Evolutionary conservation across 1,140 invertebrate genomes (phyloP), one percentile per base, ranked within the genome.

Genomic region (Anadara kagoshimensis): DNA sequence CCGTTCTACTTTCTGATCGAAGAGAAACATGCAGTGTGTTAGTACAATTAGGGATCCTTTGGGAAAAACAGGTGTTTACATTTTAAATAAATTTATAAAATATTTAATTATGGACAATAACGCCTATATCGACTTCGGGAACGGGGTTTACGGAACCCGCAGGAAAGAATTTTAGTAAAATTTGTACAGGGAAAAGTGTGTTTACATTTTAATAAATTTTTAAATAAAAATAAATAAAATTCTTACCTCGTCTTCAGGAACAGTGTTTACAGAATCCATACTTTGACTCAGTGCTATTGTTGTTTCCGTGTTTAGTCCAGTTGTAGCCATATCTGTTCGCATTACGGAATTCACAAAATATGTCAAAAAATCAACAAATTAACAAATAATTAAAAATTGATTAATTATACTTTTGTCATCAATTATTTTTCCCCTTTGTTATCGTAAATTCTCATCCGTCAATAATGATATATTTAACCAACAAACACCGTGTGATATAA

Each of bases 201-300:
- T 36, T 36, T 36, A 36, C 29, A 36, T 36, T 16, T 44, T 43
- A 61, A 63, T 47, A 3, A 53, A 20, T 10, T 49, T 49, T 49
- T 49, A 18, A 18, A 18, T 18, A 14, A 18, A n/a, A 11, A 49
- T n/a, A 64, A 53, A 64, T 41, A 7, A 11, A 51, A n/a, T n/a
- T 58, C 79, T 76, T 63, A 83, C 81, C 81, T 83, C 81, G 76
- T 83, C 81, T 53, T 83, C 81, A 24, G 79, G 73, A 36, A 72
- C 77, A 4, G 81, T 78, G 62, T 83, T 83, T 3, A 83, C 81
- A 3, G 81, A 83, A 56, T 83, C 81, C 81, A 83, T 83, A 49
- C 79, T 81, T 53, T 83, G 81, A 73, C 77, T 79, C 5, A 83
- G 65, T 16, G 79, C 75, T 61, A 83, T 83, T 3, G 79, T 70